Conservation (phyloP, 2,797 vertebrate species). For the Naso thynnoides region DNA sequence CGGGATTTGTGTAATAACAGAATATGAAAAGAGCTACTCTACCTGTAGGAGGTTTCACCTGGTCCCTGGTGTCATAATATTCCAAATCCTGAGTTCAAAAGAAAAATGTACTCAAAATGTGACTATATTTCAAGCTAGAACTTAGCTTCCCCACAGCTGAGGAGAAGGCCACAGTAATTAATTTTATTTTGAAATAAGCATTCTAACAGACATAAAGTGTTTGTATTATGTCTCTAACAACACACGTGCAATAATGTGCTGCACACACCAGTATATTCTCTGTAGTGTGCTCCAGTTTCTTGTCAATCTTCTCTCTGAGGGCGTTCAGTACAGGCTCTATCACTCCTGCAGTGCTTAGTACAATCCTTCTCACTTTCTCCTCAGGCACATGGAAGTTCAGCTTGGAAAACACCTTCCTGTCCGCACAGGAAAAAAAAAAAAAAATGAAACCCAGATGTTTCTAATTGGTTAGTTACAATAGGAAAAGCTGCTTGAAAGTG, state of each 20-base stretch:
- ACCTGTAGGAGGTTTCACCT: conserved; percentile 75
- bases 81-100: conserved; percentile 76
- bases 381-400: conserved; percentile 83
- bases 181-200: neutral
- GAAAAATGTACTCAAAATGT: neutral
- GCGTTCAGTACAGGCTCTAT: conserved; percentile 81
- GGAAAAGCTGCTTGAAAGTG: conserved; percentile 12
- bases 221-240: neutral
- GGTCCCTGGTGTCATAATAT: conserved; percentile 77
- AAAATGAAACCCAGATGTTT: conserved; percentile 33
- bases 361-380: conserved; percentile 80
- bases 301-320: conserved; percentile 82
- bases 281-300: conserved; percentile 53
- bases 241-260: conserved; percentile 9
- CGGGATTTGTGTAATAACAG: neutral
- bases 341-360: conserved; percentile 72
- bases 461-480: conserved; percentile 14
- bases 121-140: neutral
- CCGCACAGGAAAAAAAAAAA: neutral
- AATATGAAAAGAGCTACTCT: conserved; percentile 13
- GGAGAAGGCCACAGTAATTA: neutral
- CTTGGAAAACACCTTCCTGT: conserved; percentile 89
- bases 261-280: conserved; percentile 59
- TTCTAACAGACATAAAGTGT: conserved; percentile 6
- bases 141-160: neutral